A percentile compares a stretch with the other conserved stretches of the same genome.
These are phyloP conservation scores for Hipposideros armiger DNA, from an alignment of 2,113 vertebrate species.

Conservation along the genomic window DNA sequence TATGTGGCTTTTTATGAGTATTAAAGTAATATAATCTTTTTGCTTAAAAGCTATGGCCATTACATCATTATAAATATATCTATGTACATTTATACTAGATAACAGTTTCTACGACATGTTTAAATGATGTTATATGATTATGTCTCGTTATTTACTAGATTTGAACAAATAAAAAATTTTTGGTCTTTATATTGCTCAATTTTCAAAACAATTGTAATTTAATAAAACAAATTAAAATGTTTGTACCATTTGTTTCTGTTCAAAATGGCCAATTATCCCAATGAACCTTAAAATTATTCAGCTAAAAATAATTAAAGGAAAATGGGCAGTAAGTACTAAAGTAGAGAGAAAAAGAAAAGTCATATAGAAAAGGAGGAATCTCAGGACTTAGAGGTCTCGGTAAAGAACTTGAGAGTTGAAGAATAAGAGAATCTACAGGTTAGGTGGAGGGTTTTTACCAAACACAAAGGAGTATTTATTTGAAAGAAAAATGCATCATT, in stretches of 20 bases:
- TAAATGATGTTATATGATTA: not conserved
- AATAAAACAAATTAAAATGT: not conserved
- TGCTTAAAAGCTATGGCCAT: not conserved
- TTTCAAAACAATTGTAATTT: conserved; percentile 41
- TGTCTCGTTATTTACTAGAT: conserved; percentile 21
- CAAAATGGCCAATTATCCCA: not conserved
- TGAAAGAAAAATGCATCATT: not conserved
- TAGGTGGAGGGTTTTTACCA: not conserved
- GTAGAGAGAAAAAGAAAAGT: not conserved
- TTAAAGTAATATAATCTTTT: conserved; percentile 7
- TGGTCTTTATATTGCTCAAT: not conserved
- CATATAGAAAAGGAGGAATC: not conserved
- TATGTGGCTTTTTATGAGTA: not conserved
- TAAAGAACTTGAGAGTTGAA: not conserved
- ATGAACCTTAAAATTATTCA: conserved; percentile 23
- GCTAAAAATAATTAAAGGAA: not conserved
- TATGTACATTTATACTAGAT: not conserved
- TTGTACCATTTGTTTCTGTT: not conserved
- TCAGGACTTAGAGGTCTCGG: not conserved
- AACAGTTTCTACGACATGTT: not conserved
- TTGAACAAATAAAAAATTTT: conserved; percentile 7
- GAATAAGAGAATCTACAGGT: not conserved
- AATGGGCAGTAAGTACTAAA: not conserved
- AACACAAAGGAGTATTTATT: not conserved
- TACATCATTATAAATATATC: not conserved